Evolutionary conservation across 2,113 vertebrate species (phyloP).

Genomic region (Ailurus styani): DNA sequence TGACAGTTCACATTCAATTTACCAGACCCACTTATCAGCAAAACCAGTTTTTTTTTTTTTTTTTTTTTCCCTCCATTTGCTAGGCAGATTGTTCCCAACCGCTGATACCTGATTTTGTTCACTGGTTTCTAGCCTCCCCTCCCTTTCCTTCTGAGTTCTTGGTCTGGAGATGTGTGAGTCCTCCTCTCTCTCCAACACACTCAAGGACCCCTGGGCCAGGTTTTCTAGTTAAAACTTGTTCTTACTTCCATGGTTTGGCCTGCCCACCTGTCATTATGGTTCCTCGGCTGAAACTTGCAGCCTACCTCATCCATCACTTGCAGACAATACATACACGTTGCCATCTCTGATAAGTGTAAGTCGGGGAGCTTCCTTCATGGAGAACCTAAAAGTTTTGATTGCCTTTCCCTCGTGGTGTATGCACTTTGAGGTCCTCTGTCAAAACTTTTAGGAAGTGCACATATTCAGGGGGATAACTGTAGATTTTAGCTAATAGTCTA

Average conservation of each 20-base stretch:
- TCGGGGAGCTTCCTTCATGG: not conserved
- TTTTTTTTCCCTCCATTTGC: not conserved
- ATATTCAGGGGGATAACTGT: not conserved
- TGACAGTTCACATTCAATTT: not conserved
- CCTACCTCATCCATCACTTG: not conserved
- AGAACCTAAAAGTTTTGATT: not conserved
- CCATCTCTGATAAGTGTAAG: not conserved
- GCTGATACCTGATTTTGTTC: not conserved
- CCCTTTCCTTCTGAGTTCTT: not conserved
- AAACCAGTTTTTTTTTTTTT: not conserved
- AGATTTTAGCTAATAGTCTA: not conserved
- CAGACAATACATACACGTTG: not conserved
- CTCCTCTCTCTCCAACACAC: not conserved
- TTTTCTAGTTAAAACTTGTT: not conserved
- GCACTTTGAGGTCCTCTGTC: not conserved
- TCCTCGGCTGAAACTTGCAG: not conserved
- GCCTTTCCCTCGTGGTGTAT: not conserved
- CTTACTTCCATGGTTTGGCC: not conserved
- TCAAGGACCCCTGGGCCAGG: not conserved
- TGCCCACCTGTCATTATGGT: not conserved
- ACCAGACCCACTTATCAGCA: not conserved
- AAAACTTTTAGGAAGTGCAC: not conserved
- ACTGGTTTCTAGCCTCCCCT: not conserved
- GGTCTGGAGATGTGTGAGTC: not conserved
- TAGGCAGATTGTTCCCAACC: not conserved